Evolutionary conservation across 2,113 vertebrate species (phyloP).

Genomic region (Actenoides hombroni): DNA sequence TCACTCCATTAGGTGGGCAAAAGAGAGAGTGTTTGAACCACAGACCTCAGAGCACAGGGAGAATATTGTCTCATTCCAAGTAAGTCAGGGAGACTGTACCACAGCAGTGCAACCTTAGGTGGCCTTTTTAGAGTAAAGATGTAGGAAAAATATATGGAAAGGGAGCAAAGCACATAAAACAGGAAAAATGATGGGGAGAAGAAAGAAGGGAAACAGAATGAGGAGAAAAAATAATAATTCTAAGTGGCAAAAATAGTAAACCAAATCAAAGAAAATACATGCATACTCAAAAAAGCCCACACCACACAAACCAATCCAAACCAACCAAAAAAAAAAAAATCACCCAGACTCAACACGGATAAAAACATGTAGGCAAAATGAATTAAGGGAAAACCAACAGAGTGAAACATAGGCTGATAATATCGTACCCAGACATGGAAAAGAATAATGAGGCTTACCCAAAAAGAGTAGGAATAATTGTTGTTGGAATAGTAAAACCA

Average conservation of each 20-base stretch:
- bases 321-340: not conserved
- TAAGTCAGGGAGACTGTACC: slow-evolving; percentile 17
- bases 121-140: slow-evolving; percentile 18
- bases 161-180: not conserved
- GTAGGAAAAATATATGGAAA: slow-evolving; percentile 3
- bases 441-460: not conserved
- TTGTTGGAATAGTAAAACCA: not conserved
- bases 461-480: not conserved
- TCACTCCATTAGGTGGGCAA: slow-evolving; percentile 46
- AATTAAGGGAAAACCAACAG: not conserved
- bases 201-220: not conserved
- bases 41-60: slow-evolving; percentile 55
- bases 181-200: not conserved
- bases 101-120: slow-evolving; percentile 32
- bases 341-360: not conserved
- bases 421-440: not conserved
- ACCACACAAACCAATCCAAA: not conserved
- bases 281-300: not conserved
- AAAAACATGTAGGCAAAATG: not conserved
- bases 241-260: not conserved
- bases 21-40: slow-evolving; percentile 33
- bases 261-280: not conserved
- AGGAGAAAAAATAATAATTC: not conserved
- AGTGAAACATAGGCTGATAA: not conserved
- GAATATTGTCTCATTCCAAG: slow-evolving; percentile 52